phyloP scores from a whole-genome alignment of 2,888 invertebrate genomes.

The Rutpela maculata region DNA sequence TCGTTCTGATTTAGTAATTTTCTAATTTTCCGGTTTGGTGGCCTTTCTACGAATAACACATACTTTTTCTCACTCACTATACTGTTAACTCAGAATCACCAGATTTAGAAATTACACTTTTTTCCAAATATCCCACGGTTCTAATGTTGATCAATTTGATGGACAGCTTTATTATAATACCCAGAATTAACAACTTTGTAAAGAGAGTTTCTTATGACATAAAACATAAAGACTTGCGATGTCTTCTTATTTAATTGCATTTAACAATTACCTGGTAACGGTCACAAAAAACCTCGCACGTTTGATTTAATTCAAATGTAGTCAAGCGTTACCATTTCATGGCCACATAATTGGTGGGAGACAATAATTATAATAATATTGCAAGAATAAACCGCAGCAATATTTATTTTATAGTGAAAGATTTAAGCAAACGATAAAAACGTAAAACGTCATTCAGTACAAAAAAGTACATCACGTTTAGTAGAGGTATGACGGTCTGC shows the following conservation, averaged over 20 bases:
- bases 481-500: slow-evolving; percentile 44
- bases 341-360: slow-evolving; percentile 25
- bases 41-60: background rate
- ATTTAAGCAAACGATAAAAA: slow-evolving; percentile 43
- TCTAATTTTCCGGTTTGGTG: slow-evolving; percentile 1
- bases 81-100: slow-evolving; percentile 2
- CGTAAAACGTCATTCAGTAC: slow-evolving; percentile 33
- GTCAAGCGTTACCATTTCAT: slow-evolving; percentile 43
- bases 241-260: slow-evolving; percentile 29
- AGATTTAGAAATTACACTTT: background rate
- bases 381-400: slow-evolving; percentile 33
- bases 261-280: slow-evolving; percentile 36
- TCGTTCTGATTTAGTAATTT: background rate
- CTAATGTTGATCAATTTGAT: background rate
- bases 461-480: slow-evolving; percentile 47
- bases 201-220: background rate
- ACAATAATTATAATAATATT: slow-evolving; percentile 32
- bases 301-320: slow-evolving; percentile 36
- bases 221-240: background rate
- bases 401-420: slow-evolving; percentile 29
- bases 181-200: slow-evolving; percentile 1
- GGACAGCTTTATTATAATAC: background rate
- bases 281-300: slow-evolving; percentile 19
- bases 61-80: background rate
- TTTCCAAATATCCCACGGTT: background rate